phyloP scores from a whole-genome alignment of 2,888 invertebrate genomes.

The Orchestes rusci region DNA sequence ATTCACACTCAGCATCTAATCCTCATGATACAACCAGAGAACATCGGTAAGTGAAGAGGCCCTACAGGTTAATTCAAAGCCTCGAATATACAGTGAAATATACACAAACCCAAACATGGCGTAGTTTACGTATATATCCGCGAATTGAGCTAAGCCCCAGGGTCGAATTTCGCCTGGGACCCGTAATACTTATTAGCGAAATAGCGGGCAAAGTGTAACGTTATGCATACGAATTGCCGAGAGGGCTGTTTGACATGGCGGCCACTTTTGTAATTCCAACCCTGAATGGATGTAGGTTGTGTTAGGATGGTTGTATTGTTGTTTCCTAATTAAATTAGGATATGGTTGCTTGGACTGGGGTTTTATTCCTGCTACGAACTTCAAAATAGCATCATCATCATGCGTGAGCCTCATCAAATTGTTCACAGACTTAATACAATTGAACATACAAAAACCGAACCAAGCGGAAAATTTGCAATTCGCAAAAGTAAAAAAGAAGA shows the following conservation, averaged over 20 bases:
- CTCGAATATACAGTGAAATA: constrained; percentile 8
- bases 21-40: no score
- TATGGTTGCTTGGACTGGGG: no score
- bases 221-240: constrained; percentile 23
- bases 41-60: no score
- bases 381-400: no score
- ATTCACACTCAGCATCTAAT: no score
- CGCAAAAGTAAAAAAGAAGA: constrained; percentile 11
- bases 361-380: no score
- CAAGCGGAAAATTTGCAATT: constrained; percentile 14
- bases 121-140: constrained; percentile 13
- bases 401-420: no score
- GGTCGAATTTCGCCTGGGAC: constrained; percentile 19
- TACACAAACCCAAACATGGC: constrained; percentile 13
- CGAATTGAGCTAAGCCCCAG: constrained; percentile 18
- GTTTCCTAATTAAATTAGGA: no score
- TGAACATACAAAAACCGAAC: no score
- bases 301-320: no score
- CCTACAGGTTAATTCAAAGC: constrained; percentile 13
- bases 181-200: constrained; percentile 21
- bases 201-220: constrained; percentile 18
- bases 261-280: constrained; percentile 16
- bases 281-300: no score
- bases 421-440: no score
- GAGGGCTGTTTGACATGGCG: constrained; percentile 17